These are phyloP conservation scores for Phoenicopterus ruber DNA, from an alignment of 2,113 vertebrate genomes.

Conservation along the genomic window DNA sequence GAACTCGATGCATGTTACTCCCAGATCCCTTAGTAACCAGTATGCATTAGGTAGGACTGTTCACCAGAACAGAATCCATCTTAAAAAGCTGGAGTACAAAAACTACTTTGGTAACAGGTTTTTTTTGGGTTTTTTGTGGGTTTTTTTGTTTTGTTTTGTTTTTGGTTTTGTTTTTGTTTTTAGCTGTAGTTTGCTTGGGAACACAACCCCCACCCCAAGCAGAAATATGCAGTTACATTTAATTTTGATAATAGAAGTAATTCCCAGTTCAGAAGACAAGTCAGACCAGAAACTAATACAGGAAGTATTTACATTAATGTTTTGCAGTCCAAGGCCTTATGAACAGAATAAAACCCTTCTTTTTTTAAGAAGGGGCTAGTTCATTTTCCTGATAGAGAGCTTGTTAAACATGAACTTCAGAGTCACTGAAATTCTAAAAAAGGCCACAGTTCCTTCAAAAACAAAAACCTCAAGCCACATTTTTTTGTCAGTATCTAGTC, in stretches of 20 bases:
- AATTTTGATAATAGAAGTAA: not conserved
- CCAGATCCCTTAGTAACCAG: not conserved
- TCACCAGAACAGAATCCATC: not conserved
- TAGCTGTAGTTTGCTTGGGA: not conserved
- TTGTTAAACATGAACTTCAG: not conserved
- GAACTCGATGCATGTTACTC: not conserved
- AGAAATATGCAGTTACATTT: not conserved
- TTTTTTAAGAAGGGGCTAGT: too few species aligned
- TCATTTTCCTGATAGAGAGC: not conserved
- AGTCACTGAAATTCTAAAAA: not conserved
- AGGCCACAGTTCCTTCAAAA: not conserved
- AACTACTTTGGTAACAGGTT: not conserved
- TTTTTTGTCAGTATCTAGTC: not conserved
- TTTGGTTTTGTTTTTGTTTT: too few species aligned
- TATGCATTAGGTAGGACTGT: not conserved
- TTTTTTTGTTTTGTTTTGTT: too few species aligned
- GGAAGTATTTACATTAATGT: not conserved
- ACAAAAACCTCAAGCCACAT: too few species aligned
- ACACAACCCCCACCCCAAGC: accelerated
- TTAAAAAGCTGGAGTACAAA: not conserved
- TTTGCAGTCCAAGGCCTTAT: not conserved
- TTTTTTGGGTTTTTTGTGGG: too few species aligned
- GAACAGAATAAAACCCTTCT: not conserved
- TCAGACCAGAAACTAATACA: not conserved
- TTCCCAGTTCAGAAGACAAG: not conserved